A percentile compares a stretch with the other conserved stretches of the same genome.
Evolutionary conservation across 2,888 invertebrate genomes (phyloP).

Genomic region (Arrhopalites spinosus): DNA sequence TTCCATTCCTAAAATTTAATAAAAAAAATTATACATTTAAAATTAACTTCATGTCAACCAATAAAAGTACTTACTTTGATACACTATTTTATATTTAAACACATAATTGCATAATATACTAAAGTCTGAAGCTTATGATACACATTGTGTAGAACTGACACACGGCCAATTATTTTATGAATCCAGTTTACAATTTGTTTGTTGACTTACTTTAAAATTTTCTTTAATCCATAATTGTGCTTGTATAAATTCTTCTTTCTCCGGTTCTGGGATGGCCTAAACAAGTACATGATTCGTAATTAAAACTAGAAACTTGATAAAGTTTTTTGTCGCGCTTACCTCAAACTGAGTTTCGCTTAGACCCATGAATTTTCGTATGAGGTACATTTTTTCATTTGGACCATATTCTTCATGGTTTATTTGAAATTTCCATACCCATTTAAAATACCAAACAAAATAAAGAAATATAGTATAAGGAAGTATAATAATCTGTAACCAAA

Average conservation of each 20-base stretch:
- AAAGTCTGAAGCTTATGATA: no score
- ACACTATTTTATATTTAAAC: no score
- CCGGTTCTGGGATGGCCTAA: conserved; percentile 72
- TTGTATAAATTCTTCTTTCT: conserved; percentile 73
- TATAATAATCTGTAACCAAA: conserved; percentile 82
- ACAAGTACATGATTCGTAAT: conserved; percentile 5
- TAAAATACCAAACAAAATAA: conserved; percentile 74
- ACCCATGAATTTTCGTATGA: conserved; percentile 78
- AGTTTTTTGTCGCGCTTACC: no score
- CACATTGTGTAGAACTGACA: not conserved
- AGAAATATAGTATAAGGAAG: conserved; percentile 74
- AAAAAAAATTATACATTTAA: not conserved
- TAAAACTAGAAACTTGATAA: not conserved
- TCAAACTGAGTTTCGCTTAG: conserved; percentile 63
- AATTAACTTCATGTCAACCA: no score
- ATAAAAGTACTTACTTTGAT: not conserved
- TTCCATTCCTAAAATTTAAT: conserved; percentile 69
- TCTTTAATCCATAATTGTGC: conserved; percentile 81
- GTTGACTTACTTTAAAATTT: conserved; percentile 67
- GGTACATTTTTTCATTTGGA: conserved; percentile 79
- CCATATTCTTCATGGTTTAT: conserved; percentile 77
- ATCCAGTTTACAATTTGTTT: not conserved
- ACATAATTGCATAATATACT: no score
- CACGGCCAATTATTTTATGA: not conserved
- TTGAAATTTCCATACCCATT: conserved; percentile 82